Evolutionary conservation across 2,888 invertebrate species (phyloP).

Genomic region (Schizotus pectinicornis): DNA sequence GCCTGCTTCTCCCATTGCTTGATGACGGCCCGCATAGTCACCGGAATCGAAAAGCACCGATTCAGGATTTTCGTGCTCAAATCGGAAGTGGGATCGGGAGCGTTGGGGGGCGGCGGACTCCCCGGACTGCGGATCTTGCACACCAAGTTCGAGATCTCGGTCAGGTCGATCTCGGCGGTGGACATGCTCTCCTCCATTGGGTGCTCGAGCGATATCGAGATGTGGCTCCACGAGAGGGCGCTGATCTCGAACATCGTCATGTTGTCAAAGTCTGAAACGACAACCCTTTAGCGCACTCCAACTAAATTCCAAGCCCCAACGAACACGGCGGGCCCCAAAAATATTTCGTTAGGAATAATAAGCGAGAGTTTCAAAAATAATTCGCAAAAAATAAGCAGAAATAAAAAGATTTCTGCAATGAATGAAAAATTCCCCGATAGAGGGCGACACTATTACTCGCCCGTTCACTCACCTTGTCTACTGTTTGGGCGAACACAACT

Average conservation of each 20-base stretch:
- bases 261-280: constrained; percentile 68
- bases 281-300: too few relatives aligned
- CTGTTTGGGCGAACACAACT: constrained; percentile 87
- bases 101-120: constrained; percentile 52
- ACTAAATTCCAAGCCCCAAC: too few relatives aligned
- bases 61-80: constrained; percentile 76
- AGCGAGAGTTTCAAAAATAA: too few relatives aligned
- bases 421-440: neutral
- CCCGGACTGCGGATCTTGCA: constrained; percentile 76
- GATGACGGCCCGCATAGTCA: constrained; percentile 87
- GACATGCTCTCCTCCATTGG: constrained; percentile 92
- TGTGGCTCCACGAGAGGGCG: constrained; percentile 86
- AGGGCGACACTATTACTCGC: too few relatives aligned
- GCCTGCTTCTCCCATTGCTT: constrained; percentile 83
- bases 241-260: constrained; percentile 92
- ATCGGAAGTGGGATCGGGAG: constrained; percentile 61
- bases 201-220: constrained; percentile 91
- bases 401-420: constrained; percentile 2
- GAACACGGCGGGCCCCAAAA: too few relatives aligned
- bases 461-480: constrained; percentile 73
- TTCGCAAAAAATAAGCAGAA: neutral
- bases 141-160: constrained; percentile 78
- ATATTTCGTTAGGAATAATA: too few relatives aligned
- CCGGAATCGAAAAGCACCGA: constrained; percentile 90
- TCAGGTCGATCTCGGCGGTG: constrained; percentile 87